Evolutionary conservation across 2,797 vertebrate genomes (phyloP), one percentile per base, ranked within the genome.

Genomic region (Smutsia temminckii): DNA sequence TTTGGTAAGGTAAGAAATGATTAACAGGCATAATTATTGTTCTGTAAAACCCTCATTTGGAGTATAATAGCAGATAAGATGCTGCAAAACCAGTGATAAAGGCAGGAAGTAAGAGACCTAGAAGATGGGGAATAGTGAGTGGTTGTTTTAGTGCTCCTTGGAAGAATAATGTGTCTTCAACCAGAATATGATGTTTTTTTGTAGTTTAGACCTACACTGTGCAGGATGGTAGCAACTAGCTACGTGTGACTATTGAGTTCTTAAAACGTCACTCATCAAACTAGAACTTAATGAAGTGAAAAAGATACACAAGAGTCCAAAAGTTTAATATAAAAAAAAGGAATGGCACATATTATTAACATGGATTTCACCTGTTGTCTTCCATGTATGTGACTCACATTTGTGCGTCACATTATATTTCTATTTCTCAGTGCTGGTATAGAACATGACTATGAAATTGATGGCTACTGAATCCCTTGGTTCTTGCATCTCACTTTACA

Each of bases 71-170:
- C 2, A 71, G 23, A 63, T 6, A 66, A 23, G 8, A 85, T 80
- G 68, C 32, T 80, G 21, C 25, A 91, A 88, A 91, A 21, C 3
- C 51, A 85, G 61, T 49, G 8, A 61, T 21, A 75, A 85, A 10
- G 18, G 23, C 8, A 89, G 78, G 17, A 87, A 84, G 32, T 63
- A 87, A 49, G 21, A 94, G 57, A 29, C 29, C 29, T 87, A 29
- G 34, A 68, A 37, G 27, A 51, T 23, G 49, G 12, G 29, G 4
- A 57, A 61, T 27, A 29, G 16, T 25, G 23, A 66, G 51, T 12
- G 12, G 3, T 53, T 75, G 55, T 64, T 42, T 92, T 53, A 85
- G 27, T 64, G 25, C 25, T 71, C 34, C 49, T 1, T 42, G 72
- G 42, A 88, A 57, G 42, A 57, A 25, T 37, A 29, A 55, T 5